These are phyloP conservation scores for Penaeus monodon DNA, from an alignment of 2,888 invertebrate genomes.

Conservation along the genomic window DNA sequence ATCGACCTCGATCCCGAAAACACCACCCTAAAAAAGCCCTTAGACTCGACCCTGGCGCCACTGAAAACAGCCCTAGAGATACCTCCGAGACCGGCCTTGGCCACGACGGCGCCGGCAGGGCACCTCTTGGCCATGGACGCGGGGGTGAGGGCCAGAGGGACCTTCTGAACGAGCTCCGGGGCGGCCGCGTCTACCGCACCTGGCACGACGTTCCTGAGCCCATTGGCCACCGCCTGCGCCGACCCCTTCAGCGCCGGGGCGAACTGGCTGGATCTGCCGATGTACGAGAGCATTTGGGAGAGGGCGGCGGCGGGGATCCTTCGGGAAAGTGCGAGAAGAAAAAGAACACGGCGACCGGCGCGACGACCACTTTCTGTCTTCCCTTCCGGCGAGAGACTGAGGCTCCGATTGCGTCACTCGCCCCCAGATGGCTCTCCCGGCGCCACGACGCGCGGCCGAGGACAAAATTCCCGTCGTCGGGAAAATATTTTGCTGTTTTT, in stretches of 20 bases:
- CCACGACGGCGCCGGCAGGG: constrained; percentile 28
- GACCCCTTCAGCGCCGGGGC: constrained; percentile 49
- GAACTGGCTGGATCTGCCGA: constrained; percentile 45
- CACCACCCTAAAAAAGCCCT: not conserved
- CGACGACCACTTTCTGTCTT: no score
- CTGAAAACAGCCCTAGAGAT: not conserved
- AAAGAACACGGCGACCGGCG: no score
- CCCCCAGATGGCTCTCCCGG: no score
- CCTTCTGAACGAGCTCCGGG: not conserved
- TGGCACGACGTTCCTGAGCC: constrained; percentile 36
- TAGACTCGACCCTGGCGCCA: not conserved
- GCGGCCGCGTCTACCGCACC: constrained; percentile 24
- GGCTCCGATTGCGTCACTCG: no score
- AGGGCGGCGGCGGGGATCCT: no score
- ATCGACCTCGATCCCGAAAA: not conserved
- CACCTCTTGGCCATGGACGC: constrained; percentile 38
- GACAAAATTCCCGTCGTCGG: no score
- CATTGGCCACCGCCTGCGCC: constrained; percentile 45
- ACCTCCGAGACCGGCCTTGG: constrained; percentile 50
- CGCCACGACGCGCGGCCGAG: no score
- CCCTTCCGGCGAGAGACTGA: no score
- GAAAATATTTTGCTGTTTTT: no score
- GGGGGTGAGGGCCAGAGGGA: constrained; percentile 22
- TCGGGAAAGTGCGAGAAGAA: no score
- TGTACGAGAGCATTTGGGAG: constrained; percentile 50